Evolutionary conservation across 2,113 vertebrate species (phyloP).

Genomic region (Tamias sibiricus): DNA sequence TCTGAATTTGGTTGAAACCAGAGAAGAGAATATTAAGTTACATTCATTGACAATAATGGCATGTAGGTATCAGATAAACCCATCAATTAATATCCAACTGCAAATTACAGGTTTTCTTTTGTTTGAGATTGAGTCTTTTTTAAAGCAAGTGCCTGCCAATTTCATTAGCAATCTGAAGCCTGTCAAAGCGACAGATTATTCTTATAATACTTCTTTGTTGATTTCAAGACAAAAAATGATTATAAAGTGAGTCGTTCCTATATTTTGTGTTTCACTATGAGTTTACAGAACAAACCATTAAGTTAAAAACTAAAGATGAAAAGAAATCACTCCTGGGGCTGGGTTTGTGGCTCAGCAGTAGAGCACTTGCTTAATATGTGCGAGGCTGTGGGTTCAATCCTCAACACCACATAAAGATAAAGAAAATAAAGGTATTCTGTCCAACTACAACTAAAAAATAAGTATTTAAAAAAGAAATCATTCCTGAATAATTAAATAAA

Average conservation of each 20-base stretch:
- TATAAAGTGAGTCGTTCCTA: background rate
- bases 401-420: no score
- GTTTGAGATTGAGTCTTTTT: background rate
- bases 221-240: background rate
- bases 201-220: background rate
- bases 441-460: no score
- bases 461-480: no score
- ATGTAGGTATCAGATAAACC: background rate
- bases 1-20: background rate
- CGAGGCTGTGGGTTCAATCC: no score
- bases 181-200: conserved; percentile 15
- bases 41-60: background rate
- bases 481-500: conserved; percentile 16
- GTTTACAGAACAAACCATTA: background rate
- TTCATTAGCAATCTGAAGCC: background rate
- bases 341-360: no score
- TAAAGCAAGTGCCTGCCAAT: background rate
- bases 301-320: background rate
- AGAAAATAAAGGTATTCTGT: no score
- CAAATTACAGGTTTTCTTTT: conserved; percentile 18
- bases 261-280: background rate
- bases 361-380: no score
- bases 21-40: background rate
- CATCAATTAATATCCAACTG: background rate
- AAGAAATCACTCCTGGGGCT: background rate